phyloP scores from a whole-genome alignment of 2,113 vertebrate species.

The Asarcornis scutulata region DNA sequence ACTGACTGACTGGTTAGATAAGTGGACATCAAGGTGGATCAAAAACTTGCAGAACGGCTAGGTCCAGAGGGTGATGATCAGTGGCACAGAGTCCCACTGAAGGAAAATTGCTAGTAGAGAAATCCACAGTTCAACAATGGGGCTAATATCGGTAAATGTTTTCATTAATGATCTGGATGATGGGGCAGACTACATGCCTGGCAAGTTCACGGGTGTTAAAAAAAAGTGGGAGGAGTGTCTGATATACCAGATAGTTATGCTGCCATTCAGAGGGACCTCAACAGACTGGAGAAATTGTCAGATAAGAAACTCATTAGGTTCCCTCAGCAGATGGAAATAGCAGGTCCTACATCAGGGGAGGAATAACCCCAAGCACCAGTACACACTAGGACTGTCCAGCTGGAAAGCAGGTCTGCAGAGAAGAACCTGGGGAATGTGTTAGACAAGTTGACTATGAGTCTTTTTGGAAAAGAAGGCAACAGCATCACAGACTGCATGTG shows the following conservation, averaged over 20 bases:
- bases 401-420: neutral
- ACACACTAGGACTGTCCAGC: rapidly evolving
- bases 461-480: neutral
- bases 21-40: neutral
- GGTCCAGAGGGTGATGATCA: neutral
- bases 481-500: neutral
- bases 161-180: neutral
- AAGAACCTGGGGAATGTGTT: neutral
- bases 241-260: neutral
- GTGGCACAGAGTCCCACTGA: neutral
- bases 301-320: neutral
- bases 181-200: neutral
- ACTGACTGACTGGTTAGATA: neutral
- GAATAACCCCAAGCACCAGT: too few relatives aligned
- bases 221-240: neutral
- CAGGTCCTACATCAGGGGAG: neutral
- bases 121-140: neutral
- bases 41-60: neutral
- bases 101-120: neutral
- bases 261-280: too few relatives aligned
- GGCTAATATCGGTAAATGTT: neutral
- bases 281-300: neutral
- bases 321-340: neutral
- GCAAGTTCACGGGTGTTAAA: neutral
- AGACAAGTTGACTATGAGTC: rapidly evolving